phyloP scores from a whole-genome alignment of 2,797 vertebrate genomes.

The Mus minutoides region DNA sequence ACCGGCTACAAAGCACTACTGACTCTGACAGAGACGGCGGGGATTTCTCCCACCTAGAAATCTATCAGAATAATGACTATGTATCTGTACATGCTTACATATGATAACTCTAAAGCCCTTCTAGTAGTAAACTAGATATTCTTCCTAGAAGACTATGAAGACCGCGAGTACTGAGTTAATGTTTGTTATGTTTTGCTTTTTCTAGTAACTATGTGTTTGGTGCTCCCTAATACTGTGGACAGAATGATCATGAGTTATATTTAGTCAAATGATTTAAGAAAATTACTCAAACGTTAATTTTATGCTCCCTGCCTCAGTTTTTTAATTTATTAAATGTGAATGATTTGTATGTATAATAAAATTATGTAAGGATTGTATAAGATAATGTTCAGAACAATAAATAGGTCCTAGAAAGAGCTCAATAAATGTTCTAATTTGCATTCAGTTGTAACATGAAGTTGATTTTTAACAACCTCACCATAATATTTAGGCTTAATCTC shows the following conservation, averaged over 20 bases:
- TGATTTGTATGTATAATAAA: neutral
- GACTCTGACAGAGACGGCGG: neutral
- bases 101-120: neutral
- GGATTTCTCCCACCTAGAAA: neutral
- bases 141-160: neutral
- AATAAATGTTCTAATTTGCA: neutral
- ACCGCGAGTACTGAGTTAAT: neutral
- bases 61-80: neutral
- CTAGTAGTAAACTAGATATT: neutral
- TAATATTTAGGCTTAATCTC: slow-evolving; percentile 54
- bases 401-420: neutral
- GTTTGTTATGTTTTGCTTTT: neutral
- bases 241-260: neutral
- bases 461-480: slow-evolving; percentile 47
- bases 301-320: neutral
- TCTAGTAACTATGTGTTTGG: neutral
- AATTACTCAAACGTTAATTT: neutral
- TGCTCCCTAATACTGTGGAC: neutral
- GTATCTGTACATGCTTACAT: neutral
- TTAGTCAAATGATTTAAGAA: neutral
- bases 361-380: neutral
- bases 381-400: neutral
- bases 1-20: neutral
- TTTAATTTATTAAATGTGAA: neutral
- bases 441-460: neutral